phyloP scores from a whole-genome alignment of 2,888 invertebrate species.

The Hololepta plana region DNA sequence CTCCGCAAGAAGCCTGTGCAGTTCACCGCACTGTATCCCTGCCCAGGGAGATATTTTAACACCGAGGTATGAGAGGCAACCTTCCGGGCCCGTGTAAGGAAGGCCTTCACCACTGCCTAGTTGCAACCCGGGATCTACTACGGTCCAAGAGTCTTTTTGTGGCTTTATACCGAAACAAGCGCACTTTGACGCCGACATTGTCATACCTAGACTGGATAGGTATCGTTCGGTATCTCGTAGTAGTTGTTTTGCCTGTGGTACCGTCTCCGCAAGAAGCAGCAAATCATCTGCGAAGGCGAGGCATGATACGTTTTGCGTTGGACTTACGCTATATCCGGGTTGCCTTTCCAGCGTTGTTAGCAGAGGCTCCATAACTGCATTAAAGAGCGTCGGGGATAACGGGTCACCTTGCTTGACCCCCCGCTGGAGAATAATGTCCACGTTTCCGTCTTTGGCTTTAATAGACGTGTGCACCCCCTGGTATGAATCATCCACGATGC shows the following conservation, averaged over 20 bases:
- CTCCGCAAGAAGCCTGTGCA: slow-evolving; percentile 7
- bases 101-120: slow-evolving; percentile 12
- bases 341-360: slow-evolving; percentile 6
- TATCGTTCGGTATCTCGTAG: slow-evolving; percentile 12
- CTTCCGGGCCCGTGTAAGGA: slow-evolving; percentile 12
- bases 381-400: slow-evolving; percentile 14
- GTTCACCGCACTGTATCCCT: slow-evolving; percentile 10
- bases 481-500: slow-evolving; percentile 15
- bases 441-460: too few relatives aligned
- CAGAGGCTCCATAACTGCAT: slow-evolving; percentile 15
- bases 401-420: slow-evolving; percentile 26
- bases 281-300: slow-evolving; percentile 23
- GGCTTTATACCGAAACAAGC: slow-evolving; percentile 11
- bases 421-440: too few relatives aligned
- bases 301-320: too few relatives aligned
- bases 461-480: slow-evolving; percentile 12
- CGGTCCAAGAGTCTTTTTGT: slow-evolving; percentile 15
- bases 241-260: slow-evolving; percentile 15
- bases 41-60: slow-evolving; percentile 16
- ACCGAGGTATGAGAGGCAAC: slow-evolving; percentile 17
- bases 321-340: too few relatives aligned
- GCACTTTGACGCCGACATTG: slow-evolving; percentile 9
- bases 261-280: slow-evolving; percentile 17
- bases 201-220: slow-evolving; percentile 9
- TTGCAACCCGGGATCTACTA: slow-evolving; percentile 14